These are phyloP conservation scores for Elephas maximus DNA, from an alignment of 2,113 vertebrate species.

Conservation along the genomic window DNA sequence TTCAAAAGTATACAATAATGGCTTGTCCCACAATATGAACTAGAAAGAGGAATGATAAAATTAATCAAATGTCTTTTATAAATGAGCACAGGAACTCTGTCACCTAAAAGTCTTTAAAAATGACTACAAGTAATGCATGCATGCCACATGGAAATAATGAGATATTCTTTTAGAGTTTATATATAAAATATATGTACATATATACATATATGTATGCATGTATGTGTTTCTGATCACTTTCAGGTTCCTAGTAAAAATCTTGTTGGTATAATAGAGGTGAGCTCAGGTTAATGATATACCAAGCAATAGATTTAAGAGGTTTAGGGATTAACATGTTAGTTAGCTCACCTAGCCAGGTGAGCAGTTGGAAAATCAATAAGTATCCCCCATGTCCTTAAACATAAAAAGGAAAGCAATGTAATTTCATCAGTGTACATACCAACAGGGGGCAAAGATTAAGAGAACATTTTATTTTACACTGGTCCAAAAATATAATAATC, in stretches of 20 bases:
- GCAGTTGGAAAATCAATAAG: conserved; percentile 52
- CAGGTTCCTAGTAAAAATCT: background rate
- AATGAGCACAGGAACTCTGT: conserved; percentile 21
- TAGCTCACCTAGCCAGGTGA: background rate
- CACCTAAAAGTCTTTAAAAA: conserved; percentile 20
- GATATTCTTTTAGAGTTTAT: background rate
- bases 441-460: conserved; percentile 20
- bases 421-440: background rate
- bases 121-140: background rate
- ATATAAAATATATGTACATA: background rate
- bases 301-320: conserved; percentile 41
- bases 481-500: background rate
- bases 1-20: background rate
- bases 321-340: conserved; percentile 48
- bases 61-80: conserved; percentile 33
- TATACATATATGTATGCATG: no score
- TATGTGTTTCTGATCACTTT: conserved; percentile 1
- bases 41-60: conserved; percentile 26
- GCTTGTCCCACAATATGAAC: background rate
- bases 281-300: conserved; percentile 28
- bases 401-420: conserved; percentile 42
- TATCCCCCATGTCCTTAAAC: conserved; percentile 31
- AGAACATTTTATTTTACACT: background rate
- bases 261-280: background rate
- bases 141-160: conserved; percentile 8